phyloP scores from a whole-genome alignment of 1,140 invertebrate species.

The Dendroctonus valens region DNA sequence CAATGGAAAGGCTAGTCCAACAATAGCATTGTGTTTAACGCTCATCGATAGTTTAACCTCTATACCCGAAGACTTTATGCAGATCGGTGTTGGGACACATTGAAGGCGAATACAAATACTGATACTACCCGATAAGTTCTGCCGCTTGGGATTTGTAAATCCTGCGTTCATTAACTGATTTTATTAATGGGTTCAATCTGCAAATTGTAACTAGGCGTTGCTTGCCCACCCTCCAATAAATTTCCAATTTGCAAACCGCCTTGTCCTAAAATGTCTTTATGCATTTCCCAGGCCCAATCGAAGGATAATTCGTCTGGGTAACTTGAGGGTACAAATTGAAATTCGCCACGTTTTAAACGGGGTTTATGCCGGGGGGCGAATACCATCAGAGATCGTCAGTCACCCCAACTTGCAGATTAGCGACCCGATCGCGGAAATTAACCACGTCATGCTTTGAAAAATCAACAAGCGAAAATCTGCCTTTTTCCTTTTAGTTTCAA shows the following conservation, averaged over 20 bases:
- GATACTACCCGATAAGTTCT: too few relatives aligned
- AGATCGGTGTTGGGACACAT: background rate
- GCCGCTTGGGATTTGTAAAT: too few relatives aligned
- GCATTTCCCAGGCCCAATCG: constrained; percentile 33
- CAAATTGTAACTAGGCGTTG: too few relatives aligned
- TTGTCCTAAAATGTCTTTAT: constrained; percentile 23
- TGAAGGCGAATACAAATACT: too few relatives aligned
- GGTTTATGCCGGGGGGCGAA: constrained; percentile 38
- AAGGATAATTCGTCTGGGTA: constrained; percentile 37
- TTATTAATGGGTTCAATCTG: too few relatives aligned
- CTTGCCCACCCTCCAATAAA: background rate
- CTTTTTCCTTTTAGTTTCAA: too few relatives aligned
- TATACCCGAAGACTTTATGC: constrained; percentile 11
- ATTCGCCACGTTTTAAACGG: constrained; percentile 39
- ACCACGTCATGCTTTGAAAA: constrained; percentile 2
- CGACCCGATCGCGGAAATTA: constrained; percentile 24
- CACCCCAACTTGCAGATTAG: constrained; percentile 41
- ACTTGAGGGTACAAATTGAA: constrained; percentile 41
- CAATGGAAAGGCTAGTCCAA: constrained; percentile 31
- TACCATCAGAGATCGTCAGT: constrained; percentile 42
- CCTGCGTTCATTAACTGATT: too few relatives aligned
- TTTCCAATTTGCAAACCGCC: constrained; percentile 23
- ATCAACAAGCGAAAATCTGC: too few relatives aligned
- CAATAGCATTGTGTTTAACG: constrained; percentile 20
- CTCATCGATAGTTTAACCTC: constrained; percentile 16